Evolutionary conservation across 37 sponge, comb jelly and placozoan species (phyloP).

Genomic region (Hormiphora californensis): DNA sequence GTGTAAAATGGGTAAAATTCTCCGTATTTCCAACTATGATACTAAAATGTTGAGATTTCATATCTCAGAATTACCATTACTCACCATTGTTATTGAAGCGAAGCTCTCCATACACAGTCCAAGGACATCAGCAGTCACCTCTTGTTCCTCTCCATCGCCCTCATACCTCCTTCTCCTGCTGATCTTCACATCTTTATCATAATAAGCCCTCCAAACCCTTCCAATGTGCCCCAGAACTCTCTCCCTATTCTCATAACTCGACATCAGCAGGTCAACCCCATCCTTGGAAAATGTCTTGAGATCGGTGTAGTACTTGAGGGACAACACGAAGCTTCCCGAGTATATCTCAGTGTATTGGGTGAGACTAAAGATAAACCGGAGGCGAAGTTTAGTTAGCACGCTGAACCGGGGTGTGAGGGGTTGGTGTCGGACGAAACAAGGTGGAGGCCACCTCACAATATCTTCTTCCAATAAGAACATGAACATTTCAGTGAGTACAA

Average conservation of each 20-base stretch:
- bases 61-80: too few species aligned
- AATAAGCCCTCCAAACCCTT: background rate
- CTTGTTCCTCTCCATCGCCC: background rate
- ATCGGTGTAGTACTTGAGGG: background rate
- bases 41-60: background rate
- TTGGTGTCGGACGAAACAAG: conserved; percentile 32
- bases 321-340: background rate
- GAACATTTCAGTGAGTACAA: background rate
- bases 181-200: background rate
- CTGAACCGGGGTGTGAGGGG: conserved; percentile 29
- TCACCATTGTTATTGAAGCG: background rate
- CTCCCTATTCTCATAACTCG: conserved; percentile 20
- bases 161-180: background rate
- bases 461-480: background rate
- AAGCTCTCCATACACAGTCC: background rate
- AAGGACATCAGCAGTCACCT: background rate
- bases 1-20: background rate
- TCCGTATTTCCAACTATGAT: background rate
- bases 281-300: background rate
- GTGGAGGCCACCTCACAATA: conserved; percentile 15
- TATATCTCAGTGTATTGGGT: background rate
- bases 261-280: background rate
- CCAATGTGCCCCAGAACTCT: background rate
- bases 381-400: background rate
- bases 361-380: background rate